Base-by-base conservation (phyloP, 2,797 vertebrate genomes). In the Micromesistius poutassou region DNA sequence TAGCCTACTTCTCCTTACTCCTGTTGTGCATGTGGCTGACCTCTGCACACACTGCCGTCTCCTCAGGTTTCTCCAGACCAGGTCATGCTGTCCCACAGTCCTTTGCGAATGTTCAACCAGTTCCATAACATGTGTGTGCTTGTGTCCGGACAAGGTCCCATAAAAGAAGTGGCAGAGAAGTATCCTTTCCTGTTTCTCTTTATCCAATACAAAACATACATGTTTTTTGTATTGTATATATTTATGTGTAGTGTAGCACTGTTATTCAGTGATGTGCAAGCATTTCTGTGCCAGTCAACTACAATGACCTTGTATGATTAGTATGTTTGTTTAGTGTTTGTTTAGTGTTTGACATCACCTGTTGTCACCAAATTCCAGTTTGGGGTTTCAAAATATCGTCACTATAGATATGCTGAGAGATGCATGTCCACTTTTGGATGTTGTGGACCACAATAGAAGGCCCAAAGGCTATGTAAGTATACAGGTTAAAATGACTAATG, bases 21-120 rank as follows among this genome's bases (percentile, higher is more conserved):
- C 12, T 71, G 70, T 71, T 40, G 55, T 42, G n/a, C 62, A 28
- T 30, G 7, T n/a, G 28, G 4, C 62, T 68, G 62, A 68, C 62
- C 62, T 68, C 62, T 13, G 55, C 25, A n/a, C 4, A 72, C 22
- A 80, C 30, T 3, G 10, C n/a, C 0, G 0, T 76, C 77, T 31
- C 74, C 75, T 70, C 91, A 99, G 97, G 96, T 99, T 82, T 95
- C 94, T 77, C 94, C 96, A 1, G 96, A 99, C 84, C 97, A 98
- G 85, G 96, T 99, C 81, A 93, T 99, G 90, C 91, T 99, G 74
- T 97, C 96, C 22, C 96, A 98, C 93, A 98, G 97, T 91, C 97
- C 98, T 40, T 87, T 99, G 92, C 92, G 94, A 77, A 96, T 96
- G 90, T 98, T 98, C 86, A 93, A 79, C 0, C 90, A 96, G 81